Conservation (phyloP, 2,888 invertebrate species). For the Abrostola tripartita region DNA sequence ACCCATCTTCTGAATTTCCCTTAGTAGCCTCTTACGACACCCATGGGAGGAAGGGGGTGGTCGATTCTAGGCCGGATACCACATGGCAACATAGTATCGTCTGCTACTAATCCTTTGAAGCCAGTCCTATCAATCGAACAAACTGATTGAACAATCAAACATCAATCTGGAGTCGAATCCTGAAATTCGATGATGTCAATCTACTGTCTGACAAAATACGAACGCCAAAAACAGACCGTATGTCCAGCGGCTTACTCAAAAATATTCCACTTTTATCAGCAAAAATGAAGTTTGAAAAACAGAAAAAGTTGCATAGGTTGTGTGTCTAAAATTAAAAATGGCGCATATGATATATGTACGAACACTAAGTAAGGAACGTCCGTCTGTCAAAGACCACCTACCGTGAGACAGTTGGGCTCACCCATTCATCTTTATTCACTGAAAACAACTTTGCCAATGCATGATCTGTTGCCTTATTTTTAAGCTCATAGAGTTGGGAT, state of each 20-base stretch:
- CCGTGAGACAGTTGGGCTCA: slow-evolving; percentile 73
- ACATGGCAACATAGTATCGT: no score
- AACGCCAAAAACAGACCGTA: slow-evolving; percentile 4
- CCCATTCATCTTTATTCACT: slow-evolving; percentile 84
- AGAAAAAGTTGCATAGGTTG: slow-evolving; percentile 7
- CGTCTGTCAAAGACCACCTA: slow-evolving; percentile 85
- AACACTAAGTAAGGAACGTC: slow-evolving; percentile 75
- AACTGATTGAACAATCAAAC: slow-evolving; percentile 5
- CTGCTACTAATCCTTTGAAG: slow-evolving; percentile 1
- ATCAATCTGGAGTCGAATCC: slow-evolving; percentile 18
- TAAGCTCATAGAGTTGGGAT: not conserved
- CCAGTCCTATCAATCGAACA: slow-evolving; percentile 9
- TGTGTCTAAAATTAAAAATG: slow-evolving; percentile 78
- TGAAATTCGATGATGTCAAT: slow-evolving; percentile 2
- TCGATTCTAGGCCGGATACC: no score
- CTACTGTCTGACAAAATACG: not conserved
- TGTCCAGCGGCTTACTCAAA: slow-evolving; percentile 5
- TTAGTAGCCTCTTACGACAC: no score
- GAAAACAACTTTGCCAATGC: slow-evolving; percentile 46
- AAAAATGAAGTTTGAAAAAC: not conserved
- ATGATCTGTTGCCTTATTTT: not conserved
- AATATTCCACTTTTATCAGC: not conserved
- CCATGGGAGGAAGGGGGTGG: no score
- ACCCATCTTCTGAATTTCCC: no score
- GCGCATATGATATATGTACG: slow-evolving; percentile 59